Evolutionary conservation across 2,888 invertebrate genomes (phyloP), one percentile per base, ranked within the genome.

Genomic region (Dasypogon diadema): DNA sequence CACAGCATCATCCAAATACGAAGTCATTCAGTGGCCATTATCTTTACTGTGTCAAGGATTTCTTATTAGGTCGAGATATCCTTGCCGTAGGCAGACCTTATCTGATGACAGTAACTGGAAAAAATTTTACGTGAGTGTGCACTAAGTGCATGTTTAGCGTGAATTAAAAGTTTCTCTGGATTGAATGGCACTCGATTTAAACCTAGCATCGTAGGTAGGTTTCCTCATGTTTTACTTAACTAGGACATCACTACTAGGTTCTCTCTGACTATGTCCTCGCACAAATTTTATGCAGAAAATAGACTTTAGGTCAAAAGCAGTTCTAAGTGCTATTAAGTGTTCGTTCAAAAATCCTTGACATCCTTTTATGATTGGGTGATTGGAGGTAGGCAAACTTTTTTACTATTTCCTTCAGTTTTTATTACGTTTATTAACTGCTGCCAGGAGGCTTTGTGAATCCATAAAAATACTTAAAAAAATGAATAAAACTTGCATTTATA

Each of bases 21-120:
- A n/a, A 65, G 65, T 42, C 65, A 65, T 65, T 65, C 42, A 65
- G 46, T 65, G 10, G 65, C 65, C 24, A 22, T 65, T 65, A 46
- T 65, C 65, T 24, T 65, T 48, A 65, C 22, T 65, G 14, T 65
- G 65, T 65, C 65, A 65, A 65, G 65, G 65, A 65, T 46, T 22
- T 30, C 63, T 63, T 65, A 65, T 65, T 65, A 65, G 65, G 46
- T 65, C 65, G 65, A 65, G 46, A 46, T 65, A 65, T 18, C 37
- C 60, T 65, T 65, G 65, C 48, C 21, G 46, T 46, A 22, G 46
- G 65, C 48, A 65, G 22, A 37, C 18, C 21, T 42, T 65, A 18
- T 46, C 24, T 18, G 65, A 24, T 63, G 63, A 5, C 21, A 63
- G 65, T 24, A 46, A 65, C 46, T 65, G 65, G 22, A 37, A 42